phyloP scores from a whole-genome alignment of 2,888 invertebrate genomes.

The Synanthedon vespiformis region DNA sequence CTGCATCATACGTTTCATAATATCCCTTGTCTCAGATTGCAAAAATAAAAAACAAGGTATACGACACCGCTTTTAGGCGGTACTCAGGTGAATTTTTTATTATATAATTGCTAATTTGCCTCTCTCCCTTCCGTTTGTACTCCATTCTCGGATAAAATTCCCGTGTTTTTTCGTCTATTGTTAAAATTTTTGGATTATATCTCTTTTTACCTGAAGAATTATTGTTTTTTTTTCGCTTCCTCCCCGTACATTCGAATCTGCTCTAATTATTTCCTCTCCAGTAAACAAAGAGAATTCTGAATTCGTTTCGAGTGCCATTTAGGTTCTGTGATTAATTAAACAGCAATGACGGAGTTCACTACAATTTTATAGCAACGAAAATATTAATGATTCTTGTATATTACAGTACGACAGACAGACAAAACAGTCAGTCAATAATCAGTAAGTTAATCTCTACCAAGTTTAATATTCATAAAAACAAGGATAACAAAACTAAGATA shows the following conservation, averaged over 20 bases:
- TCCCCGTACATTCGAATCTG: conserved; percentile 38
- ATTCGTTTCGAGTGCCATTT: conserved; percentile 11
- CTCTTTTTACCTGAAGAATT: conserved; percentile 52
- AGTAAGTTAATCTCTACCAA: no score
- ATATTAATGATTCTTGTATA: background rate
- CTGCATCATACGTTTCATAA: conserved; percentile 4
- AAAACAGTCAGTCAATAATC: no score
- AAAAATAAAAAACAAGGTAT: conserved; percentile 30
- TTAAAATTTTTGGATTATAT: conserved; percentile 50
- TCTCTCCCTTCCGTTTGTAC: conserved; percentile 13
- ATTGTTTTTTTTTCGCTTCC: conserved; percentile 40
- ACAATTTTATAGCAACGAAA: background rate
- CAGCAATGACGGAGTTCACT: background rate
- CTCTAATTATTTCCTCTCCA: conserved; percentile 61
- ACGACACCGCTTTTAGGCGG: conserved; percentile 33
- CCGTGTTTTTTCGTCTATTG: conserved; percentile 27
- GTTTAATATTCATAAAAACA: no score
- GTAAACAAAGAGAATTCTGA: conserved; percentile 44
- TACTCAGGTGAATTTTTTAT: conserved; percentile 41
- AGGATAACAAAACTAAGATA: no score
- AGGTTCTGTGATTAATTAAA: conserved; percentile 2
- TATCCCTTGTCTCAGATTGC: conserved; percentile 20
- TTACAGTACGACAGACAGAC: background rate
- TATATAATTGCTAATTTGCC: conserved; percentile 63
- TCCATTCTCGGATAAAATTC: background rate